Conservation (phyloP, 2,888 invertebrate genomes). For the Plemyria rubiginata region DNA sequence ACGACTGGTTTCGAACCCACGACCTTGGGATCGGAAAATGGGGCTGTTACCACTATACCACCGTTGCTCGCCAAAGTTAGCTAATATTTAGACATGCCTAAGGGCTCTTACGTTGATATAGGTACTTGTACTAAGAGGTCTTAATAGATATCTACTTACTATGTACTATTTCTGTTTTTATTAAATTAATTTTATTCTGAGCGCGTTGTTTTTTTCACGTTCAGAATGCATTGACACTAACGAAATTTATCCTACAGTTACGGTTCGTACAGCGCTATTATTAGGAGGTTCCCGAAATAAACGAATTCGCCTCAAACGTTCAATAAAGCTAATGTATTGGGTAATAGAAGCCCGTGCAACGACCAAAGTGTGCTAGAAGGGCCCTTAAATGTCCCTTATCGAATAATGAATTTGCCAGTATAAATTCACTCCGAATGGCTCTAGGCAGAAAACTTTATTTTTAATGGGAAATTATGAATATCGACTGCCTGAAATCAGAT, state of each 20-base stretch:
- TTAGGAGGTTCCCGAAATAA: slow-evolving; percentile 52
- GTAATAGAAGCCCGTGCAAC: slow-evolving; percentile 48
- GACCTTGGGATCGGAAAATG: too few relatives aligned
- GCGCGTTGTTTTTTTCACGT: too few relatives aligned
- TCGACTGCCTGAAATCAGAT: background rate
- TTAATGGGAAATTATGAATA: slow-evolving; percentile 18
- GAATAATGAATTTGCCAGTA: slow-evolving; percentile 33
- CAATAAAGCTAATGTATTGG: slow-evolving; percentile 73
- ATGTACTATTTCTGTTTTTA: too few relatives aligned
- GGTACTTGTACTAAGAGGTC: too few relatives aligned
- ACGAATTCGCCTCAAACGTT: slow-evolving; percentile 55
- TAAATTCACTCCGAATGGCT: slow-evolving; percentile 25
- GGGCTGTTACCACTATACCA: too few relatives aligned
- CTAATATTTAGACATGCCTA: too few relatives aligned
- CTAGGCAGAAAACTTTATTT: slow-evolving; percentile 9
- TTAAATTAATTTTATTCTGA: too few relatives aligned
- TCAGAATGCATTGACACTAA: background rate
- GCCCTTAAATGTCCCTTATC: slow-evolving; percentile 37
- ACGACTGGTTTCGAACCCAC: too few relatives aligned
- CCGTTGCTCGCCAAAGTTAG: too few relatives aligned
- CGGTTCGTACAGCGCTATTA: slow-evolving; percentile 40
- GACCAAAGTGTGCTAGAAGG: slow-evolving; percentile 42
- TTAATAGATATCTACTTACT: too few relatives aligned
- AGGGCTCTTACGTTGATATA: too few relatives aligned
- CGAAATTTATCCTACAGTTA: background rate